phyloP scores from a whole-genome alignment of 2,888 invertebrate species.

The Ornithoptera priamus region DNA sequence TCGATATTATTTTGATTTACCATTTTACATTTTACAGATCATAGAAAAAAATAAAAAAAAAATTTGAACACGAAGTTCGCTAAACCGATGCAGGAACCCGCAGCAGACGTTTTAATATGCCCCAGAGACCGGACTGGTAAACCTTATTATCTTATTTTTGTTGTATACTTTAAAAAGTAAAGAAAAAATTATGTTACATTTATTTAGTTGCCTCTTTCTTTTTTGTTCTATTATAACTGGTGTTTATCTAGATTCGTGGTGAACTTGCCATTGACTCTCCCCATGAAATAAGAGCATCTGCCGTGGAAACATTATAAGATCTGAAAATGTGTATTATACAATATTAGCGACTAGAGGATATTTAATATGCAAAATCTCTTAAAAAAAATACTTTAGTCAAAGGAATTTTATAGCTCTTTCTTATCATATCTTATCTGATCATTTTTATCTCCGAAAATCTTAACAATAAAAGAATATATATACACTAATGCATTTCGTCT shows the following conservation, averaged over 20 bases:
- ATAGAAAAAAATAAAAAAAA: not conserved
- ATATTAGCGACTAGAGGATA: not conserved
- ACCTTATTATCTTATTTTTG: not conserved
- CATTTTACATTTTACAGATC: too few relatives aligned
- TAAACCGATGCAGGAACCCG: not conserved
- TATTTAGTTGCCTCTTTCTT: not conserved
- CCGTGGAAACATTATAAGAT: too few relatives aligned
- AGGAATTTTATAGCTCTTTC: not conserved
- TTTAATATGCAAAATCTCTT: not conserved
- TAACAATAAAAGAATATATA: not conserved
- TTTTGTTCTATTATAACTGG: not conserved
- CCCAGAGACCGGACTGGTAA: not conserved
- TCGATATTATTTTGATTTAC: too few relatives aligned
- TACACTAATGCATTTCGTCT: conserved; percentile 3
- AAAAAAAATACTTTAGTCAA: not conserved
- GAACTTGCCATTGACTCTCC: too few relatives aligned
- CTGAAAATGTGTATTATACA: not conserved
- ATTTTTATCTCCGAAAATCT: not conserved
- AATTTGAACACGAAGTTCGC: not conserved
- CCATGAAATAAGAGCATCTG: too few relatives aligned
- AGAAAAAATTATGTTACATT: not conserved
- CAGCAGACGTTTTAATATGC: not conserved
- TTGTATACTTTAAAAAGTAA: not conserved
- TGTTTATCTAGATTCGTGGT: too few relatives aligned
- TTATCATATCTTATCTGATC: not conserved